These are phyloP conservation scores for Thripadectes ignobilis DNA, from an alignment of 2,797 vertebrate species.

Conservation along the genomic window DNA sequence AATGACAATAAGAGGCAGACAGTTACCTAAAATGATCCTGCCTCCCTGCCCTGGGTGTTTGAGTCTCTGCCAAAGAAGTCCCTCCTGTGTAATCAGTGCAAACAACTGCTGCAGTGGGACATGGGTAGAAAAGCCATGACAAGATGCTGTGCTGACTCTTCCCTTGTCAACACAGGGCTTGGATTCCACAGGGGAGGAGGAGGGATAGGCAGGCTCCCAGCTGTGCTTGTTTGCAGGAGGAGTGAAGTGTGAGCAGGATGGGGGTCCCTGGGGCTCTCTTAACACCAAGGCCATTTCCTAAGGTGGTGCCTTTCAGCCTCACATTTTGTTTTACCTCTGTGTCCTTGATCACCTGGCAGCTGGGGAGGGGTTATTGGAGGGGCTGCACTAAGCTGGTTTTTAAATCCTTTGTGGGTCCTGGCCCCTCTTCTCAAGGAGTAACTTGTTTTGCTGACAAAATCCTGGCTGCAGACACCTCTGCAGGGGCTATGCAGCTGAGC, in stretches of 20 bases:
- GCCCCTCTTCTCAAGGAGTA: background rate
- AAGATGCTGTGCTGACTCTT: background rate
- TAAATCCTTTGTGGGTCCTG: background rate
- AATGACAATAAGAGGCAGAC: background rate
- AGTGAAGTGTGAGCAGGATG: background rate
- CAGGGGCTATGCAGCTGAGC: background rate
- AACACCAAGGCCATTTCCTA: fast-evolving
- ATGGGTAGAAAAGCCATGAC: background rate
- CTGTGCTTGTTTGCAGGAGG: background rate
- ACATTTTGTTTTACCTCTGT: background rate
- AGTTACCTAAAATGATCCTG: background rate
- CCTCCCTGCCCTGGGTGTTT: background rate
- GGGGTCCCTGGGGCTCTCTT: background rate
- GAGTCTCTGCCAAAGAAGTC: background rate
- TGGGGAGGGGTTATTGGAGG: background rate
- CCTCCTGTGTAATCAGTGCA: background rate
- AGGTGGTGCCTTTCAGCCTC: background rate
- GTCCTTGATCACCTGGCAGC: background rate
- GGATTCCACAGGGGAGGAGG: background rate
- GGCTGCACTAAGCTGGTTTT: background rate
- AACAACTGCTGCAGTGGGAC: background rate
- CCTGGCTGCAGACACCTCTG: background rate
- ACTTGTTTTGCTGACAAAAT: background rate
- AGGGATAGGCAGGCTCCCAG: background rate
- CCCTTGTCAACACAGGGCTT: background rate